Evolutionary conservation across 2,888 invertebrate species (phyloP).

Genomic region (Mayetiola destructor): DNA sequence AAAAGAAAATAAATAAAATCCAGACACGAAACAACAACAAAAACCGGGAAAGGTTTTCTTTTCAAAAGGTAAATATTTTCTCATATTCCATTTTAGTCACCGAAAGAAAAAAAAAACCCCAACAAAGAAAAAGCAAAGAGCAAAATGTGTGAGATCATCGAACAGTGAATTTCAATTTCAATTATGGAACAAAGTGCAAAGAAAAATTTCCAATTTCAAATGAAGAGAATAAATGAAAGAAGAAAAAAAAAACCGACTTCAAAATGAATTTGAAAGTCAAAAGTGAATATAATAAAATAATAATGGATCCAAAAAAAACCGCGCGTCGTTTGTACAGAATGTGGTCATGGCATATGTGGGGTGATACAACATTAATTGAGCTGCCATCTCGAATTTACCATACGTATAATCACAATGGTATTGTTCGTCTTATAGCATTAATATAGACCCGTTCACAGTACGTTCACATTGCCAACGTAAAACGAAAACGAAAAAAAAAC

Average conservation of each 20-base stretch:
- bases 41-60: neutral
- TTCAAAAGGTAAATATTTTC: neutral
- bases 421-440: neutral
- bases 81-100: neutral
- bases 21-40: neutral
- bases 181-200: neutral
- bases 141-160: no score
- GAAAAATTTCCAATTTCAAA: neutral
- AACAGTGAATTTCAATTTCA: no score
- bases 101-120: neutral
- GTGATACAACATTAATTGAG: no score
- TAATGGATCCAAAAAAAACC: no score
- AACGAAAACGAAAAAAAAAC: no score
- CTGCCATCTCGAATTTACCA: constrained; percentile 2
- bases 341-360: no score
- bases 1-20: no score
- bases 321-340: neutral
- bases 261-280: neutral
- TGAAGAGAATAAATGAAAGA: neutral
- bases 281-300: neutral
- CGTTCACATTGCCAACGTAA: constrained; percentile 10
- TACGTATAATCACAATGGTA: neutral
- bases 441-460: neutral
- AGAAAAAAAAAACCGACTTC: no score
- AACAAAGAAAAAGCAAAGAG: neutral